A percentile compares a stretch with the other conserved stretches of the same genome.
phyloP scores from a whole-genome alignment of 2,888 invertebrate genomes.

The Melipona beecheii region DNA sequence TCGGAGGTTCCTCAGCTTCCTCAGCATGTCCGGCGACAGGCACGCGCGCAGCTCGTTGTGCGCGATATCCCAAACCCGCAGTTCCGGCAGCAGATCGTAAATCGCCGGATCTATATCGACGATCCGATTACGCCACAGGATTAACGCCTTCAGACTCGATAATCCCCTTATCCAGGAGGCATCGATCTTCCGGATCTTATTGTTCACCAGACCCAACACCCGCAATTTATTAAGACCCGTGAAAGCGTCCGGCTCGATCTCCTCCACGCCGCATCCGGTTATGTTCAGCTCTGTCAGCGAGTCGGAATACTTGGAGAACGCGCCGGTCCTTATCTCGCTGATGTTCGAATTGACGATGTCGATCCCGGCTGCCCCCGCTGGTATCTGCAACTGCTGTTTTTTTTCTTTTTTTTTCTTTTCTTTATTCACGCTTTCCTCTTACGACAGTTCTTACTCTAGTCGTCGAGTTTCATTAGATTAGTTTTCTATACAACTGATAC shows the following conservation, averaged over 20 bases:
- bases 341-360: slow-evolving; percentile 46
- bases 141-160: slow-evolving; percentile 34
- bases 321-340: slow-evolving; percentile 33
- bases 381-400: slow-evolving; percentile 36
- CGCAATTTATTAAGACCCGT: slow-evolving; percentile 42
- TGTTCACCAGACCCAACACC: slow-evolving; percentile 50
- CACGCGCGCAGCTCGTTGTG: slow-evolving; percentile 49
- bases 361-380: slow-evolving; percentile 22
- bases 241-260: slow-evolving; percentile 58
- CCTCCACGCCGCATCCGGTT: slow-evolving; percentile 47
- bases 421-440: no score
- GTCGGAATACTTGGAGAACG: slow-evolving; percentile 35
- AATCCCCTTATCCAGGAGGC: slow-evolving; percentile 56
- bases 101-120: slow-evolving; percentile 40
- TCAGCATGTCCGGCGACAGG: slow-evolving; percentile 19
- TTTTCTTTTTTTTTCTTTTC: no score
- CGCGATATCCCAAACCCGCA: slow-evolving; percentile 51
- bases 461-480: no score
- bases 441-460: no score
- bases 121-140: slow-evolving; percentile 55
- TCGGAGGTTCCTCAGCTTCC: slow-evolving; percentile 47
- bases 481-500: no score
- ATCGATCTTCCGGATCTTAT: slow-evolving; percentile 50
- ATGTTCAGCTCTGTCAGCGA: slow-evolving; percentile 55
- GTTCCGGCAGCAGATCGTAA: slow-evolving; percentile 45